Conservation (phyloP, 1,140 invertebrate species). For the Saccostrea glomerata region DNA sequence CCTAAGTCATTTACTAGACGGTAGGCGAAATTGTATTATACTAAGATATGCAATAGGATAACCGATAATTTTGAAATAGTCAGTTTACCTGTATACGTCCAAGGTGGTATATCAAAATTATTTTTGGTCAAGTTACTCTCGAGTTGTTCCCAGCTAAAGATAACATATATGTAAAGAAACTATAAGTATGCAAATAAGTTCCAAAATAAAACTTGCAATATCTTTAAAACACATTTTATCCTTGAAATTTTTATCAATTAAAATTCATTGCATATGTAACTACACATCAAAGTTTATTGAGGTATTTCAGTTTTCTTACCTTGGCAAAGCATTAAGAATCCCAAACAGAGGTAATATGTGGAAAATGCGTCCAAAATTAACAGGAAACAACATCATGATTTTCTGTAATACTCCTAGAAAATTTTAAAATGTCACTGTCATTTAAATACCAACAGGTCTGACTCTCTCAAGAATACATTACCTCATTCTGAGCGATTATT, state of each 20-base stretch:
- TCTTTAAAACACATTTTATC: too few species aligned
- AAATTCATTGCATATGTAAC: not conserved
- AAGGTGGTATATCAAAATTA: not conserved
- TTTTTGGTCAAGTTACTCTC: not conserved
- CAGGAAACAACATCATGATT: too few species aligned
- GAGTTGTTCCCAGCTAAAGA: constrained; percentile 3
- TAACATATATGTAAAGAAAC: not conserved
- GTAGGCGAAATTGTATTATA: too few species aligned
- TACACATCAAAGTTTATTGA: not conserved
- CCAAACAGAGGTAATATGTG: not conserved
- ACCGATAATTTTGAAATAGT: not conserved
- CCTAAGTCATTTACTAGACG: not conserved
- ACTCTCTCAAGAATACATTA: too few species aligned
- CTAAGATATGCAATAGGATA: not conserved
- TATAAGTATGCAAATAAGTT: not conserved
- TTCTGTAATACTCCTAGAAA: too few species aligned
- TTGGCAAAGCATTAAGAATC: not conserved
- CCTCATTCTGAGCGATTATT: too few species aligned
- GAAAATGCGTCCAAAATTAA: too few species aligned
- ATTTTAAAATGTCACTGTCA: too few species aligned
- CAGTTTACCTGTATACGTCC: not conserved
- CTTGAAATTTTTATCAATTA: not conserved
- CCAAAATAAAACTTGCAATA: too few species aligned
- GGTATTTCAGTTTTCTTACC: not conserved
- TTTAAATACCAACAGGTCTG: too few species aligned